Percentiles rank a stretch among this genome's conserved stretches.
Evolutionary conservation across 2,113 vertebrate genomes (phyloP).

Genomic region (Ginglymostoma cirratum): DNA sequence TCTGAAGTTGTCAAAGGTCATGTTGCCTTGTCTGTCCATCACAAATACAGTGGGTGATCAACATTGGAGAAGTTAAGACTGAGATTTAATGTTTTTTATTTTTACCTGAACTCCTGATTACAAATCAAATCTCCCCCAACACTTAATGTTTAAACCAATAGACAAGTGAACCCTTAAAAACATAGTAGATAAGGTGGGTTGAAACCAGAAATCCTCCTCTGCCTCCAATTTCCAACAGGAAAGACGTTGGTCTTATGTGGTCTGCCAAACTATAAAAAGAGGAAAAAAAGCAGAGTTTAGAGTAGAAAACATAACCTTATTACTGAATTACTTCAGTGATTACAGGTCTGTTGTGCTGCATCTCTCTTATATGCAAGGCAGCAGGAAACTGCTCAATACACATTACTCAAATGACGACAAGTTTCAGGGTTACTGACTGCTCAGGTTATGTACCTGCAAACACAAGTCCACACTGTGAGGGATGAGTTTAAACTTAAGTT

Average conservation of each 20-base stretch:
- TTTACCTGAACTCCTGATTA: conserved; percentile 20
- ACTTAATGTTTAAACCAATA: not conserved
- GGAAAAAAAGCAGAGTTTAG: not conserved
- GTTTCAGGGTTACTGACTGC: not conserved
- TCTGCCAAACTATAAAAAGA: conserved; percentile 15
- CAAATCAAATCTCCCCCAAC: not conserved
- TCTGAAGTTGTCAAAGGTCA: not conserved
- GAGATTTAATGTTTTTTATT: not conserved
- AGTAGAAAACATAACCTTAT: not conserved
- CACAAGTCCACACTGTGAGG: not conserved
- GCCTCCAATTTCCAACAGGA: not conserved
- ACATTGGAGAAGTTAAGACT: not conserved
- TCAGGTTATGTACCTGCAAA: not conserved
- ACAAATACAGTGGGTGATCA: not conserved
- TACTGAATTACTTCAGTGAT: not conserved
- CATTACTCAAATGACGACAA: not conserved
- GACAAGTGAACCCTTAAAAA: conserved; percentile 24
- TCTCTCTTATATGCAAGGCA: not conserved
- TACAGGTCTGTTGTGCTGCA: not conserved
- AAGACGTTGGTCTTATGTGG: not conserved
- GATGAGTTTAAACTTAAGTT: not conserved
- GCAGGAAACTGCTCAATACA: not conserved
- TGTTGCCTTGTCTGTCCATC: not conserved
- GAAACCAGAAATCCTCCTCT: not conserved
- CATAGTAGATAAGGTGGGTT: not conserved